These are phyloP conservation scores for Pardalotus punctatus DNA, from an alignment of 2,113 vertebrate species.

Conservation along the genomic window DNA sequence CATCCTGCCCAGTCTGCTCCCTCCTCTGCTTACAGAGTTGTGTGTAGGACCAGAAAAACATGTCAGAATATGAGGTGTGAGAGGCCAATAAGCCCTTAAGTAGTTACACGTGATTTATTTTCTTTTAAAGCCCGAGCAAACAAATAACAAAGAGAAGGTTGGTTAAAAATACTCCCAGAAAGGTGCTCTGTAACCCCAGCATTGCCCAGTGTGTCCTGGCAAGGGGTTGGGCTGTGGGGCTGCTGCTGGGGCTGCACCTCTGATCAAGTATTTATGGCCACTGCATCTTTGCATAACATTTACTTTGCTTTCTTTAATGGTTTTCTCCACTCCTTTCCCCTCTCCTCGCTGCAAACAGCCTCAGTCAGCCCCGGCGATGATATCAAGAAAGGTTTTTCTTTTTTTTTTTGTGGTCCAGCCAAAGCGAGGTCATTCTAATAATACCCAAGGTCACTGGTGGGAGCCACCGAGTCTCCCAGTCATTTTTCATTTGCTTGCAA, in stretches of 20 bases:
- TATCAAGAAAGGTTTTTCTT: conserved; percentile 77
- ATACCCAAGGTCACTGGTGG: conserved; percentile 83
- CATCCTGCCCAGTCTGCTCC: not conserved
- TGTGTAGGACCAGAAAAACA: not conserved
- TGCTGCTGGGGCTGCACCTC: conserved; percentile 48
- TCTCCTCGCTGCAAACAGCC: not conserved
- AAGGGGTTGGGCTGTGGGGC: conserved; percentile 51
- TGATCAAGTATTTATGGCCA: conserved; percentile 77
- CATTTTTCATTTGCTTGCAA: conserved; percentile 87
- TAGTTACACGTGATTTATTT: not conserved
- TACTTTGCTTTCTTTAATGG: conserved; percentile 59
- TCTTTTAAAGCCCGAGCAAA: not conserved
- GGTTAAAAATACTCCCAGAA: not conserved
- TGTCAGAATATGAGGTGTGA: not conserved
- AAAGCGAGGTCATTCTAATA: conserved; percentile 88
- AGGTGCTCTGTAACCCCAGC: conserved; percentile 31
- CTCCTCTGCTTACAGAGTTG: not conserved
- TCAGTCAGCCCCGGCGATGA: conserved; percentile 69
- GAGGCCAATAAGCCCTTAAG: not conserved
- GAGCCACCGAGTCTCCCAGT: conserved; percentile 85
- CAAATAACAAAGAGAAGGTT: not conserved
- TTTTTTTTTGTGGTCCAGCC: conserved; percentile 77
- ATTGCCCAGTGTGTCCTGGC: conserved; percentile 17
- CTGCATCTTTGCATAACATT: conserved; percentile 73
- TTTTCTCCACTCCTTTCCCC: not conserved